Conservation (phyloP, 2,113 vertebrate genomes). For the Guaruba guarouba region DNA sequence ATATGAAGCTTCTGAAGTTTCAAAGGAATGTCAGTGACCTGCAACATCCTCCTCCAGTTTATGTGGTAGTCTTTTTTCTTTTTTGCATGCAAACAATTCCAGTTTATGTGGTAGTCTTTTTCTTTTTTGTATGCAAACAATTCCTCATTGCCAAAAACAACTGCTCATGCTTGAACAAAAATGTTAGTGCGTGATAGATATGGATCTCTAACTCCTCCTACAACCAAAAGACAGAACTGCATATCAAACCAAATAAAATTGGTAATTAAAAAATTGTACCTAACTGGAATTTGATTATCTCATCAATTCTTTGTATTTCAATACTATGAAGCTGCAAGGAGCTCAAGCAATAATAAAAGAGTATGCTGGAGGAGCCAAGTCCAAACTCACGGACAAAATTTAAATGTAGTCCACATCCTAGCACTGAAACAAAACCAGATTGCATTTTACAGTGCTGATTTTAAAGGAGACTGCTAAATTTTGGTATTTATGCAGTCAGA, state of each 20-base stretch:
- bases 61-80: background rate
- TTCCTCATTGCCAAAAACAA: constrained; percentile 2
- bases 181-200: background rate
- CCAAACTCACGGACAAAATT: background rate
- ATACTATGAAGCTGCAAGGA: background rate
- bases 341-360: background rate
- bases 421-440: background rate
- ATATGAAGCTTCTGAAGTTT: background rate
- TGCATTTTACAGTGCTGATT: background rate
- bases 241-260: background rate
- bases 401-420: background rate
- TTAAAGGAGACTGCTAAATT: background rate
- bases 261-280: background rate
- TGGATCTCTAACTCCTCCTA: background rate
- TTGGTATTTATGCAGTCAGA: background rate
- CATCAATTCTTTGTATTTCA: background rate
- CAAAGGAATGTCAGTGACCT: background rate
- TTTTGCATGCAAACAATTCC: background rate
- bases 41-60: background rate
- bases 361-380: background rate
- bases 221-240: background rate
- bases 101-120: background rate
- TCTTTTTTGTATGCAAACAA: background rate
- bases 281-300: background rate
- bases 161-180: background rate